Conservation (phyloP, 2,888 invertebrate genomes). For the Dicycla oo region DNA sequence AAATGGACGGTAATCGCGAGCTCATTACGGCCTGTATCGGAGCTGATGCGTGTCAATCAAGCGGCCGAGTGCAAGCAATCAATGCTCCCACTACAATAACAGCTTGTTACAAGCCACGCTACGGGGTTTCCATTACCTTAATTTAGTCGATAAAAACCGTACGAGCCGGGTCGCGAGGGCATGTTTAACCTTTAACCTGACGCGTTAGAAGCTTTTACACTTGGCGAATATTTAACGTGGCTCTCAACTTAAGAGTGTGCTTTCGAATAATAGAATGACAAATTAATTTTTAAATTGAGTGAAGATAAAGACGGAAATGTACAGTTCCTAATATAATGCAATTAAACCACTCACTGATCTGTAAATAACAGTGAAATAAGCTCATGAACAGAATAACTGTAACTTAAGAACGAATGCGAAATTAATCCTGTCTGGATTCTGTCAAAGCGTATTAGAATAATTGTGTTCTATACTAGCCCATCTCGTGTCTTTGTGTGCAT, state of each 20-base stretch:
- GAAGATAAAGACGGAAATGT: constrained; percentile 6
- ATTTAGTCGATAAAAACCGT: constrained; percentile 82
- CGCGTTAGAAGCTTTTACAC: constrained; percentile 68
- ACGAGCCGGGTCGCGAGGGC: constrained; percentile 75
- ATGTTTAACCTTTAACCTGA: constrained; percentile 81
- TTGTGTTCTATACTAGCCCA: too few species aligned
- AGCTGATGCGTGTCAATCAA: constrained; percentile 85
- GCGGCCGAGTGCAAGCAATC: constrained; percentile 76
- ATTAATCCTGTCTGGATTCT: neutral
- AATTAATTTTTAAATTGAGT: constrained; percentile 35
- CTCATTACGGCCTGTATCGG: constrained; percentile 82
- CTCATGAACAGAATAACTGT: constrained; percentile 2
- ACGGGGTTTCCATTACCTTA: constrained; percentile 83
- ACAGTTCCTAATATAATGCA: neutral
- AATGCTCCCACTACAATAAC: constrained; percentile 79
- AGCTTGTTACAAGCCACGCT: constrained; percentile 81
- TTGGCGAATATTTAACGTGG: constrained; percentile 65
- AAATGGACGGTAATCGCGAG: constrained; percentile 79
- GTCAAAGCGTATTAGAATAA: constrained; percentile 1
- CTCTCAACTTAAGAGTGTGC: constrained; percentile 40
- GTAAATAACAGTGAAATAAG: constrained; percentile 1
- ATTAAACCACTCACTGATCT: constrained; percentile 22
- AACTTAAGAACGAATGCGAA: neutral
- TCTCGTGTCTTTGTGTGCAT: neutral
- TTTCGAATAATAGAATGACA: constrained; percentile 50